Percentiles rank a stretch among this genome's conserved stretches.
Conservation (phyloP, 2,797 vertebrate genomes). For the Gallinago stenura region DNA sequence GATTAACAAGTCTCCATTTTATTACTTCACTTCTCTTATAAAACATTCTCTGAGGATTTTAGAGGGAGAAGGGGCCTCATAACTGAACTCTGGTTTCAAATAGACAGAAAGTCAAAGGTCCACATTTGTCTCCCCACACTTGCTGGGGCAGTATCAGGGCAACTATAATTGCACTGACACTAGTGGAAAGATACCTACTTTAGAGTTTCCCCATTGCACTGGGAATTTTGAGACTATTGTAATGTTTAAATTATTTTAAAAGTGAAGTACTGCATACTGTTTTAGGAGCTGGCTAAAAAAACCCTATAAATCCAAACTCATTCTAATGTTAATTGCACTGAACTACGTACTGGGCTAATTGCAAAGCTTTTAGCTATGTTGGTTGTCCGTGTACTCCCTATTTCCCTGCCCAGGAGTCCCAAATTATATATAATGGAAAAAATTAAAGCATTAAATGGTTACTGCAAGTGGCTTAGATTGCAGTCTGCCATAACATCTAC, state of each 20-base stretch:
- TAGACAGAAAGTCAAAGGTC: neutral
- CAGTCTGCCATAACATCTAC: neutral
- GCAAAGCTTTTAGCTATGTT: conserved; percentile 46
- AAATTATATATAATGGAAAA: conserved; percentile 63
- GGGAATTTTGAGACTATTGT: neutral
- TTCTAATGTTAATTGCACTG: conserved; percentile 1
- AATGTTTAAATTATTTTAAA: neutral
- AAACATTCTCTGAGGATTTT: neutral
- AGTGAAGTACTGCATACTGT: neutral
- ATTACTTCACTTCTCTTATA: neutral
- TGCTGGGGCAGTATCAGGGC: neutral
- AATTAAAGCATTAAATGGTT: conserved; percentile 38
- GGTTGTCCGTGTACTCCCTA: neutral
- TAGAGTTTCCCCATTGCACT: neutral
- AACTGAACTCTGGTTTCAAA: neutral
- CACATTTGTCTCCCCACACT: neutral
- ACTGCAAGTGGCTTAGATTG: conserved; percentile 23
- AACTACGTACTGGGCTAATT: conserved; percentile 12
- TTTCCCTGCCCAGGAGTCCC: neutral
- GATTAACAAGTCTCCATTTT: neutral
- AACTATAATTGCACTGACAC: neutral
- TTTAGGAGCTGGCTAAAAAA: conserved; percentile 12
- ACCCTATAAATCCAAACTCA: neutral
- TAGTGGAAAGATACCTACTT: neutral
- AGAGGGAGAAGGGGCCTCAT: neutral